Conservation (phyloP, 30 jellyfish, hydroid and myxozoan species). For the Aurelia aurita complex sp. Pacific region DNA sequence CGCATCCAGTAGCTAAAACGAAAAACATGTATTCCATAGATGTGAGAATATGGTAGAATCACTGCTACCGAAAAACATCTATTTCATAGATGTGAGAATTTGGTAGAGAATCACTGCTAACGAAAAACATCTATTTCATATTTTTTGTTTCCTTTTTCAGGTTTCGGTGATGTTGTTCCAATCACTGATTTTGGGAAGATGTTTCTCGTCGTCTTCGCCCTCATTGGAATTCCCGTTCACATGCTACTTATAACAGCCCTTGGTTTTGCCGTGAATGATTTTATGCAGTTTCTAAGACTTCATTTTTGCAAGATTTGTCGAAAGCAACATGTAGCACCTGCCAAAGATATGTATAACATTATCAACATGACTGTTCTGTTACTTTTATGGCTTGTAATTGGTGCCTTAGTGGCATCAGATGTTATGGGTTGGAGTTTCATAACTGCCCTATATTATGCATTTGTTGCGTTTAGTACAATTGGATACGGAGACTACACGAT, state of each 20-base stretch:
- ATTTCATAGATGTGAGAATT: no score
- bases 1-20: no score
- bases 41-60: no score
- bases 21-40: no score
- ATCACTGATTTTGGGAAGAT: background rate
- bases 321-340: background rate
- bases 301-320: background rate
- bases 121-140: no score
- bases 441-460: slow-evolving; percentile 13
- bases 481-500: slow-evolving; percentile 25
- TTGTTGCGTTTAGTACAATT: slow-evolving; percentile 16
- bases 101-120: no score
- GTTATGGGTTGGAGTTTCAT: background rate
- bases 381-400: background rate
- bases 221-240: background rate
- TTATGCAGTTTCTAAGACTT: background rate
- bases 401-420: background rate
- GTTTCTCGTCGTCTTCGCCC: background rate
- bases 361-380: background rate
- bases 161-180: background rate
- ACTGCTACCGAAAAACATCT: no score
- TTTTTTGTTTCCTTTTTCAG: background rate
- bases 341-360: background rate
- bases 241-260: background rate
- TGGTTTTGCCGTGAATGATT: background rate